phyloP scores from a whole-genome alignment of 2,797 vertebrate genomes.

The Chanos chanos region DNA sequence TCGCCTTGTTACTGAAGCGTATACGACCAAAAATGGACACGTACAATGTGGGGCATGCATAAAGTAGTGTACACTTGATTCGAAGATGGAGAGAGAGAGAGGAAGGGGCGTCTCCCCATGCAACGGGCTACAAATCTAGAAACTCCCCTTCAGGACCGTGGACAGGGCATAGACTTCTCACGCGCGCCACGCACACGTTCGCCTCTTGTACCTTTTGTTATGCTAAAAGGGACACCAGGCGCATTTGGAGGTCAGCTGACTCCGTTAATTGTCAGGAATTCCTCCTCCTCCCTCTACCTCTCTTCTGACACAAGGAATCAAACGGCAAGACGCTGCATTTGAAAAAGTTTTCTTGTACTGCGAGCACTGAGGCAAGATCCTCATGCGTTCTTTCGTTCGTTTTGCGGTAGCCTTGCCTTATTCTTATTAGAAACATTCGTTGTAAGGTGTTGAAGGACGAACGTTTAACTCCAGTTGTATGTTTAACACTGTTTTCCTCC shows the following conservation, averaged over 20 bases:
- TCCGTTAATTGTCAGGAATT: conserved; percentile 42
- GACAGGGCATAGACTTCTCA: conserved; percentile 64
- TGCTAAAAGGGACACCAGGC: conserved; percentile 47
- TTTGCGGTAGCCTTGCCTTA: background rate
- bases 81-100: conserved; percentile 1
- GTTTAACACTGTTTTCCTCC: background rate
- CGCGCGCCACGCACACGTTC: conserved; percentile 17
- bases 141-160: conserved; percentile 76
- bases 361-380: conserved; percentile 25
- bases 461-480: background rate
- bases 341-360: conserved; percentile 42
- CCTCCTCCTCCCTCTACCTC: conserved; percentile 31
- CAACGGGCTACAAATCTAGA: conserved; percentile 37
- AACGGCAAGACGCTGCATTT: conserved; percentile 57
- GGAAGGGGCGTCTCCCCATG: conserved; percentile 10
- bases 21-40: conserved; percentile 63
- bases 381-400: conserved; percentile 18
- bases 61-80: conserved; percentile 18
- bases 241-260: conserved; percentile 61
- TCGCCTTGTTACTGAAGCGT: conserved; percentile 58
- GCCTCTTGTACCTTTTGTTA: conserved; percentile 46
- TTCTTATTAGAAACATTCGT: no score
- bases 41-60: conserved; percentile 51
- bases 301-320: conserved; percentile 40
- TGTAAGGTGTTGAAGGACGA: no score